A percentile compares a stretch with the other conserved stretches of the same genome.
These are phyloP conservation scores for Drosophila falleni DNA, from an alignment of 2,888 invertebrate genomes.

Conservation along the genomic window DNA sequence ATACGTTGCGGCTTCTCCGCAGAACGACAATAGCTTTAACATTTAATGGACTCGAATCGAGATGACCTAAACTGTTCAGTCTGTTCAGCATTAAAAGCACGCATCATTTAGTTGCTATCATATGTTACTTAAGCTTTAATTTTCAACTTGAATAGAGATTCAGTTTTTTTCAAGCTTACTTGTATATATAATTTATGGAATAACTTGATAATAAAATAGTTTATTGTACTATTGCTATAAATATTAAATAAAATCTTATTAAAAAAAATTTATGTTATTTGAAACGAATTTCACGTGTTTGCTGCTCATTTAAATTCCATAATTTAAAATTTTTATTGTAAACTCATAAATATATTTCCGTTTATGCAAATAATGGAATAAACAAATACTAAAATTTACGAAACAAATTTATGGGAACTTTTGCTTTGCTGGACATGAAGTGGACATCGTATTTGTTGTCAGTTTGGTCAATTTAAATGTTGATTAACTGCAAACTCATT, in stretches of 20 bases:
- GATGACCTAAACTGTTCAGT: conserved; percentile 16
- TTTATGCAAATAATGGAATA: not conserved
- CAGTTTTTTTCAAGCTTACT: no score
- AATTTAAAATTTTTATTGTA: not conserved
- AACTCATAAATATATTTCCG: not conserved
- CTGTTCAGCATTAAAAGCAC: conserved; percentile 1
- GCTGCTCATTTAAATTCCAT: not conserved
- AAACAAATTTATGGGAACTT: not conserved
- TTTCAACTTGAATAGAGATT: not conserved
- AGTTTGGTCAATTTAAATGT: conserved; percentile 10
- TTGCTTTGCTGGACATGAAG: not conserved
- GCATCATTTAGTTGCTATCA: not conserved
- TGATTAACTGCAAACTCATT: conserved; percentile 22
- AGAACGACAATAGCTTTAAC: conserved; percentile 26
- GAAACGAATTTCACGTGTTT: not conserved
- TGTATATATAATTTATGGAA: not conserved
- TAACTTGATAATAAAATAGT: not conserved
- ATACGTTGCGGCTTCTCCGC: conserved; percentile 9
- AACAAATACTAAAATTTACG: not conserved
- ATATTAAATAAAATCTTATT: not conserved
- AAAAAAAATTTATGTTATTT: not conserved
- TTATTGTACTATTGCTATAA: not conserved
- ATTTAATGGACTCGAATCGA: conserved; percentile 32
- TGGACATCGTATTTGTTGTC: not conserved
- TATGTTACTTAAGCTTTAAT: not conserved